phyloP scores from a whole-genome alignment of 2,113 vertebrate species.

The Naja naja region DNA sequence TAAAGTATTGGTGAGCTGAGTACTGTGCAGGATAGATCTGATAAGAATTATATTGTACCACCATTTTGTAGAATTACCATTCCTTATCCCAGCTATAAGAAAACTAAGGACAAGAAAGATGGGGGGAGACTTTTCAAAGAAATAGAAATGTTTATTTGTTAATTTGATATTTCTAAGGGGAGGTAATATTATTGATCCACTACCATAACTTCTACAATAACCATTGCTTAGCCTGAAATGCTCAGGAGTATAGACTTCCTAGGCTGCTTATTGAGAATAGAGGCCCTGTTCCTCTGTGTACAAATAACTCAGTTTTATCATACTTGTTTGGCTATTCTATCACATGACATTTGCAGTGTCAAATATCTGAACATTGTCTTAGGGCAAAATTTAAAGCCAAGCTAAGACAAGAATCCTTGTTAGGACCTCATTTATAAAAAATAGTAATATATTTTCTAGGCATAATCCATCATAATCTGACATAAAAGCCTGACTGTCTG shows the following conservation, averaged over 20 bases:
- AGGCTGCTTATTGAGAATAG: neutral
- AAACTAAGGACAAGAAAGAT: neutral
- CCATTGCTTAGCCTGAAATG: neutral
- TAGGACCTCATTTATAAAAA: neutral
- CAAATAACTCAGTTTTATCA: constrained; percentile 4
- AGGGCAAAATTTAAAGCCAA: neutral
- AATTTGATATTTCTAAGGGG: neutral
- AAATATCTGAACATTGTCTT: neutral
- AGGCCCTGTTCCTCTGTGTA: neutral
- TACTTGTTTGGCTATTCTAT: neutral
- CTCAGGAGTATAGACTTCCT: neutral
- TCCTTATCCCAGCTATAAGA: neutral
- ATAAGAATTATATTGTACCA: neutral
- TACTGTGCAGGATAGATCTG: neutral
- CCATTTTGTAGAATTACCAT: neutral
- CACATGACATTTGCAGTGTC: neutral
- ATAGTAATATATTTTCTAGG: neutral
- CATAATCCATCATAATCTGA: rapidly evolving
- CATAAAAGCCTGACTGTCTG: neutral
- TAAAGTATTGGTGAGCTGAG: neutral
- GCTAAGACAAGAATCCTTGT: neutral
- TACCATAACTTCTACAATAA: neutral
- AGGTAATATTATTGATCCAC: neutral
- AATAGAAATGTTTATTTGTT: neutral
- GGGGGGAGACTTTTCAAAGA: neutral